Percentiles rank a stretch among this genome's conserved stretches.
Conservation (phyloP, 2,113 vertebrate genomes). For the Pedionomus torquatus region DNA sequence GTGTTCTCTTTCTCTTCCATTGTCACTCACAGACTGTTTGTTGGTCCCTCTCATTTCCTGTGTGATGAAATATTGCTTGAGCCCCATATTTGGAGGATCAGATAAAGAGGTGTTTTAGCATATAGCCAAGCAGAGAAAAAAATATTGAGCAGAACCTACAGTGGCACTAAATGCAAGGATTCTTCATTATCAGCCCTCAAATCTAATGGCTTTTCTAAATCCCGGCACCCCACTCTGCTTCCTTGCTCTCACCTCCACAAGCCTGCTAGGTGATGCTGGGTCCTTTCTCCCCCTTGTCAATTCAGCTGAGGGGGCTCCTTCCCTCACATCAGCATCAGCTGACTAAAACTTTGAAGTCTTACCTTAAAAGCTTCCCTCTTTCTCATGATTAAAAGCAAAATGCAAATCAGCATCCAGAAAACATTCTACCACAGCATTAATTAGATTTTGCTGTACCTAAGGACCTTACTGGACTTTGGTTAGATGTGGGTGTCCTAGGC, state of each 20-base stretch:
- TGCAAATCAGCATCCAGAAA: not conserved
- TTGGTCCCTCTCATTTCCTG: not conserved
- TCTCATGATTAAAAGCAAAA: not conserved
- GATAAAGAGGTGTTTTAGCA: not conserved
- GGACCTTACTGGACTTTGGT: not conserved
- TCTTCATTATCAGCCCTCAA: not conserved
- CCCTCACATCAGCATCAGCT: not conserved
- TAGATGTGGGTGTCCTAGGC: not conserved
- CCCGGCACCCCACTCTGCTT: not conserved
- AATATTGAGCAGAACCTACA: not conserved
- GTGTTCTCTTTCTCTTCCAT: not conserved
- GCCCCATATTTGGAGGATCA: not conserved
- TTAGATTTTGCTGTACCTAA: not conserved
- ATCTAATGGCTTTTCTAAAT: not conserved
- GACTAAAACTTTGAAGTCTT: not conserved
- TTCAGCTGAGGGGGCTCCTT: not conserved
- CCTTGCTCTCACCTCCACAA: not conserved
- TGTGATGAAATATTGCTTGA: not conserved
- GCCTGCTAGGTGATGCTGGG: not conserved
- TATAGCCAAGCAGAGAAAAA: not conserved
- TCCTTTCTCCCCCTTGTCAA: not conserved
- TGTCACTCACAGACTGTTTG: not conserved
- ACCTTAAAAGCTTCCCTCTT: not conserved
- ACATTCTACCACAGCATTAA: not conserved
- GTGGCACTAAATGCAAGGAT: not conserved